These are phyloP conservation scores for Emys orbicularis DNA, from an alignment of 2,797 vertebrate species.

Conservation along the genomic window DNA sequence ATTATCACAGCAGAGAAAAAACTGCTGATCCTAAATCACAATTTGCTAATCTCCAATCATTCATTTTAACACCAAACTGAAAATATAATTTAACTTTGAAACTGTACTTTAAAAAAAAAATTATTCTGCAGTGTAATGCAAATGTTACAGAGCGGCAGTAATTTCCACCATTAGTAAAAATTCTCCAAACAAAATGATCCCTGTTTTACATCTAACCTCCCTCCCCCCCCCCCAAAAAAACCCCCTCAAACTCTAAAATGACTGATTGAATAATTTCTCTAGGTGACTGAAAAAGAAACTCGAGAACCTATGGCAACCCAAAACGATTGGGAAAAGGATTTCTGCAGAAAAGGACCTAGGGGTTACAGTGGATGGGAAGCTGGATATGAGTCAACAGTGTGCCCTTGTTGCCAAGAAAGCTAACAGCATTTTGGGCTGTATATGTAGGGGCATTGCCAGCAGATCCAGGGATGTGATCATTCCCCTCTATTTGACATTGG, in stretches of 20 bases:
- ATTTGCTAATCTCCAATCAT: neutral
- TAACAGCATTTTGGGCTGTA: too few relatives aligned
- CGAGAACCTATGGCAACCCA: neutral
- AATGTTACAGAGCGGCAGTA: neutral
- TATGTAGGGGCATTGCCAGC: too few relatives aligned
- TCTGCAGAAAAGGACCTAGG: too few relatives aligned
- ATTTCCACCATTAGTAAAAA: neutral
- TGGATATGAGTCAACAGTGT: too few relatives aligned
- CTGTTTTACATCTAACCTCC: neutral
- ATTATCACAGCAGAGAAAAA: neutral
- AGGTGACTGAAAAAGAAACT: neutral
- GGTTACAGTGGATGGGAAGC: too few relatives aligned
- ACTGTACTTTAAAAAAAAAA: neutral
- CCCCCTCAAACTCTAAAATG: neutral
- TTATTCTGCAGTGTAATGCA: neutral
- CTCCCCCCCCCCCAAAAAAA: too few relatives aligned
- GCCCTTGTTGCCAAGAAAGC: too few relatives aligned
- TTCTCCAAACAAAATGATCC: neutral
- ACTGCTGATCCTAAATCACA: neutral
- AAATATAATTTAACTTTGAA: neutral
- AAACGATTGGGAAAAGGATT: neutral
- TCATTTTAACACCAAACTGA: neutral
- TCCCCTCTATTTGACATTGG: too few relatives aligned
- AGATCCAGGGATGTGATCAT: too few relatives aligned
- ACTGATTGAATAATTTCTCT: neutral